Conservation (phyloP, 2,797 vertebrate genomes). For the Peromyscus melanophrys region DNA sequence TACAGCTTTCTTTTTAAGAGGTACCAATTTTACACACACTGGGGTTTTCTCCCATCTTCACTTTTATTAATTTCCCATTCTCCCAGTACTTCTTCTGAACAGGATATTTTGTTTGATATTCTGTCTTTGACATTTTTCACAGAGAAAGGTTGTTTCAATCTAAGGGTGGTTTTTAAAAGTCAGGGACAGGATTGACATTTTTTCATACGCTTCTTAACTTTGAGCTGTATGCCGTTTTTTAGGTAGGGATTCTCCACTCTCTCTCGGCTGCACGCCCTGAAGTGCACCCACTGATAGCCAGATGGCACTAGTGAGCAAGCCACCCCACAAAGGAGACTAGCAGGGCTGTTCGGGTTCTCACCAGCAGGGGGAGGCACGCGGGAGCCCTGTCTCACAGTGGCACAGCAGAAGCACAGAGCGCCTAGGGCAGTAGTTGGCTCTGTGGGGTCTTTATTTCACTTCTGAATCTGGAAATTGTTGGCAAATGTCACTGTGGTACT, state of each 20-base stretch:
- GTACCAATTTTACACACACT: constrained; percentile 29
- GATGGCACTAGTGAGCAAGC: constrained; percentile 77
- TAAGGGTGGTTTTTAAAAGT: constrained; percentile 65
- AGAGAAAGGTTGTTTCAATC: constrained; percentile 21
- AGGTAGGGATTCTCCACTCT: background rate
- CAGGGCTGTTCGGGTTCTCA: background rate
- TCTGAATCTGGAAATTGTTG: background rate
- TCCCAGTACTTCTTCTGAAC: constrained; percentile 26
- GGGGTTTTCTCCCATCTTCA: constrained; percentile 9
- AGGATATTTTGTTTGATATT: constrained; percentile 53
- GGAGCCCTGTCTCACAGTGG: background rate
- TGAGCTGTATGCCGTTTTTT: background rate
- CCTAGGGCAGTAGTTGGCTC: background rate
- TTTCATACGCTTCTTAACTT: background rate
- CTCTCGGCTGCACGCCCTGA: background rate
- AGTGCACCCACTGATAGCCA: constrained; percentile 48
- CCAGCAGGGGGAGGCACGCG: background rate
- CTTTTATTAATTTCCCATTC: constrained; percentile 35
- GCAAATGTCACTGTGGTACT: background rate
- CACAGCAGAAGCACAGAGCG: background rate
- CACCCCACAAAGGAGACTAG: background rate
- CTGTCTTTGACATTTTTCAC: constrained; percentile 65
- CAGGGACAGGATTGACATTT: constrained; percentile 33
- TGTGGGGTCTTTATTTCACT: background rate
- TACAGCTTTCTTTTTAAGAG: background rate